Evolutionary conservation across 2,888 invertebrate genomes (phyloP).

Genomic region (Caradrina kadenii): DNA sequence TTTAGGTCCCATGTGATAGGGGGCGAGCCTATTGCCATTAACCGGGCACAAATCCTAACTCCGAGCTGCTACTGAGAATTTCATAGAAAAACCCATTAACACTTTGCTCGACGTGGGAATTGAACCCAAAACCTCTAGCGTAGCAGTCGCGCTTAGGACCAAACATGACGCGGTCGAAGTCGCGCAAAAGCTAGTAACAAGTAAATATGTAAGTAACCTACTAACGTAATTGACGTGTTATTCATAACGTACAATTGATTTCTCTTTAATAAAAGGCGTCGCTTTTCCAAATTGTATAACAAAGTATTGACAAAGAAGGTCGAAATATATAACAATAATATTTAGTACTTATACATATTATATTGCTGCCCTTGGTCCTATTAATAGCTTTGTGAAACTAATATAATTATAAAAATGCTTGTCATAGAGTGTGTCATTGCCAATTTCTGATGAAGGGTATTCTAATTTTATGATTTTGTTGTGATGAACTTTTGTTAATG

Average conservation of each 20-base stretch:
- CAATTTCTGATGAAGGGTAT: slow-evolving; percentile 40
- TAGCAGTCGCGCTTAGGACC: too few species aligned
- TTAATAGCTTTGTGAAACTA: slow-evolving; percentile 37
- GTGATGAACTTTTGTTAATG: background rate
- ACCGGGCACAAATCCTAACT: too few species aligned
- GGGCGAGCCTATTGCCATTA: too few species aligned
- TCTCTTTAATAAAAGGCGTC: background rate
- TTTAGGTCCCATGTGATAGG: too few species aligned
- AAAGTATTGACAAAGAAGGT: slow-evolving; percentile 1
- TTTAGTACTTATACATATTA: background rate
- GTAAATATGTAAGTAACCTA: background rate
- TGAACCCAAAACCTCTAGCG: too few species aligned
- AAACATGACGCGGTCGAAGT: too few species aligned
- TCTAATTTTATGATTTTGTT: slow-evolving; percentile 14
- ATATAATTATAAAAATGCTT: slow-evolving; percentile 25
- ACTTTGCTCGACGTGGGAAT: too few species aligned
- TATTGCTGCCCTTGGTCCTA: slow-evolving; percentile 44
- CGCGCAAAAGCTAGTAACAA: too few species aligned
- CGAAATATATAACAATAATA: background rate
- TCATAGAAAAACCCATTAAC: too few species aligned
- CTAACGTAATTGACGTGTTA: background rate
- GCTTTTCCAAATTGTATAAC: background rate
- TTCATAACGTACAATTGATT: background rate
- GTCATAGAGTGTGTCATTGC: slow-evolving; percentile 44
- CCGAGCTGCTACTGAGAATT: too few species aligned